These are phyloP conservation scores for Ahaetulla prasina DNA, from an alignment of 2,113 vertebrate species.

Conservation along the genomic window DNA sequence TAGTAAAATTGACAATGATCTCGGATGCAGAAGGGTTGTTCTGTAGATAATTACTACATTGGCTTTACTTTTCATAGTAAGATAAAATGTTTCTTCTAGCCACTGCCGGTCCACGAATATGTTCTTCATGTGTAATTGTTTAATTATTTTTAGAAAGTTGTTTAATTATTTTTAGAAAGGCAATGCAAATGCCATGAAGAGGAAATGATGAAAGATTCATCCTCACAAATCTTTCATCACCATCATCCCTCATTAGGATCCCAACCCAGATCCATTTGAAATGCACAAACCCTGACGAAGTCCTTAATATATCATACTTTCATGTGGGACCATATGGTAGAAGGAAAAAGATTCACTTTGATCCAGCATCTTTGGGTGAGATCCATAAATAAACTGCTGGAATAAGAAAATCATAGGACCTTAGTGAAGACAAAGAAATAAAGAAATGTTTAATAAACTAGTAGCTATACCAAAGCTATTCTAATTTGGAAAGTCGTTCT, in stretches of 20 bases:
- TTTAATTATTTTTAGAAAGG: background rate
- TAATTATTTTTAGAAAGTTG: too few relatives aligned
- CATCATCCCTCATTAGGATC: background rate
- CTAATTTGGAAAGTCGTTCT: too few relatives aligned
- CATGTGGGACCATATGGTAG: background rate
- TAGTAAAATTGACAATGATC: too few relatives aligned
- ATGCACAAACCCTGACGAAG: background rate
- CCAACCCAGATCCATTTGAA: conserved; percentile 30
- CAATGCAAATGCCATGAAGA: background rate
- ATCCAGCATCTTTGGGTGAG: background rate
- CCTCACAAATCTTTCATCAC: background rate
- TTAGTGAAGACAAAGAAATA: background rate
- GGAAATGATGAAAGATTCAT: background rate
- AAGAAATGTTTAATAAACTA: background rate
- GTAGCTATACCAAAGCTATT: background rate
- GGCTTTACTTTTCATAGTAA: too few relatives aligned
- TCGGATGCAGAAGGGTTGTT: too few relatives aligned
- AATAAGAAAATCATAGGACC: background rate
- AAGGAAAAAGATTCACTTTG: conserved; percentile 5
- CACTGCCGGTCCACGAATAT: accelerated
- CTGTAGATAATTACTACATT: too few relatives aligned
- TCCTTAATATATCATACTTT: background rate
- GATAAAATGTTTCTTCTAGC: too few relatives aligned
- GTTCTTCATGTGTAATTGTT: background rate
- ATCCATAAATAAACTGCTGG: conserved; percentile 12